Base-by-base conservation (phyloP, 1,140 invertebrate genomes). In the Zaprionus africanus region DNA sequence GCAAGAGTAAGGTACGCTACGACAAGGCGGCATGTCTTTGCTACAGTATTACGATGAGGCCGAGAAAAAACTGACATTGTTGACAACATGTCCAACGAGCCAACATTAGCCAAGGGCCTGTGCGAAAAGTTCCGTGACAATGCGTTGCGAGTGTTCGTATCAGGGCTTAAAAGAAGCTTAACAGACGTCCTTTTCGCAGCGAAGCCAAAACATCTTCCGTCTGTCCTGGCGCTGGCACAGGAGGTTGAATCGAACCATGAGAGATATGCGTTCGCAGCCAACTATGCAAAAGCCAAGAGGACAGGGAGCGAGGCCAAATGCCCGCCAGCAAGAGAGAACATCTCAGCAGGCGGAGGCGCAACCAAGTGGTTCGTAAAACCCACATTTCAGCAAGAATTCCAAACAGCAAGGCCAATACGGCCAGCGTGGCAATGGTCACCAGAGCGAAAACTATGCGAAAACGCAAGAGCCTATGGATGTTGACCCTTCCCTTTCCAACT, bases 1-100 rank as follows among this genome's bases (percentile, higher is more conserved):
- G 19, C 75, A 75, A 5, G 61, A 78, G 1, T n/a, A 76, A 9
- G 41, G 65, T 24, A 74, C 61, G 9, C 36, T 73, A 11, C 49
- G 66, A 19, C 26, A n/a, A n/a, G n/a, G n/a, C n/a, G n/a, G n/a
- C n/a, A n/a, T n/a, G n/a, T n/a, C n/a, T n/a, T n/a, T n/a, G n/a
- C n/a, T n/a, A n/a, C n/a, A n/a, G n/a, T n/a, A n/a, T n/a, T n/a
- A n/a, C n/a, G n/a, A n/a, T n/a, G n/a, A n/a, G n/a, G n/a, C n/a
- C n/a, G n/a, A n/a, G n/a, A n/a, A n/a, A n/a, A n/a, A n/a, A n/a
- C n/a, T n/a, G n/a, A n/a, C n/a, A n/a, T n/a, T n/a, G n/a, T n/a
- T n/a, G n/a, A n/a, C n/a, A n/a, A n/a, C n/a, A n/a, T n/a, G n/a
- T n/a, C n/a, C n/a, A n/a, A n/a, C n/a, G n/a, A n/a, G n/a, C n/a